Conservation (phyloP, 2,113 vertebrate species). For the Eulemur macaco region DNA sequence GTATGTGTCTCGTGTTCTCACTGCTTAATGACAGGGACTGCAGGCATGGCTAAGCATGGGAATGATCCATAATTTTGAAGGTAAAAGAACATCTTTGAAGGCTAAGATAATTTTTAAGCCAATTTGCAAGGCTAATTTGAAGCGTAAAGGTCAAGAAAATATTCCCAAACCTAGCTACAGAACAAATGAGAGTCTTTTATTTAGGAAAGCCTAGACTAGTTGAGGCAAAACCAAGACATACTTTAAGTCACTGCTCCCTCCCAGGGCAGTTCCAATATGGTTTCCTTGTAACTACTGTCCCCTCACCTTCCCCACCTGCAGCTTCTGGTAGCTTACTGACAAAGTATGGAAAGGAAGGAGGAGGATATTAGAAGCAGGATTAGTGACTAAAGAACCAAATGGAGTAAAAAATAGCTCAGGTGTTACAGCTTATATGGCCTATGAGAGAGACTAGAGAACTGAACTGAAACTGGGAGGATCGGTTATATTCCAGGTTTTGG, state of each 20-base stretch:
- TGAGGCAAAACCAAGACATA: background rate
- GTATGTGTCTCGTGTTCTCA: background rate
- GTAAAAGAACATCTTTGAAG: constrained; percentile 55
- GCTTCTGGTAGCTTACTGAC: background rate
- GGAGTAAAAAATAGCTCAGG: background rate
- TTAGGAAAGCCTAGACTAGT: background rate
- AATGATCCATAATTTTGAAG: background rate
- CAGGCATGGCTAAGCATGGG: background rate
- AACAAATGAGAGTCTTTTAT: constrained; percentile 24
- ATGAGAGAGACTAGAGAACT: background rate
- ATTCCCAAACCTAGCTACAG: constrained; percentile 35
- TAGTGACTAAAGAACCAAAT: background rate
- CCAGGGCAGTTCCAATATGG: background rate
- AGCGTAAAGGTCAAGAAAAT: constrained; percentile 68
- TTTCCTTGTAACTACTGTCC: background rate
- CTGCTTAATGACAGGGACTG: background rate
- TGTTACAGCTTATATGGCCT: background rate
- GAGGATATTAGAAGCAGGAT: background rate
- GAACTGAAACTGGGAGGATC: background rate
- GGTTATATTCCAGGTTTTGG: background rate
- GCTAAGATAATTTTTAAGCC: constrained; percentile 42
- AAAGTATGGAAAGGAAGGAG: background rate
- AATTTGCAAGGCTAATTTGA: constrained; percentile 70
- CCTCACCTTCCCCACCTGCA: background rate
- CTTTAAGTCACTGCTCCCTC: background rate